phyloP scores from a whole-genome alignment of 2,888 invertebrate genomes.

The Formica aserva region DNA sequence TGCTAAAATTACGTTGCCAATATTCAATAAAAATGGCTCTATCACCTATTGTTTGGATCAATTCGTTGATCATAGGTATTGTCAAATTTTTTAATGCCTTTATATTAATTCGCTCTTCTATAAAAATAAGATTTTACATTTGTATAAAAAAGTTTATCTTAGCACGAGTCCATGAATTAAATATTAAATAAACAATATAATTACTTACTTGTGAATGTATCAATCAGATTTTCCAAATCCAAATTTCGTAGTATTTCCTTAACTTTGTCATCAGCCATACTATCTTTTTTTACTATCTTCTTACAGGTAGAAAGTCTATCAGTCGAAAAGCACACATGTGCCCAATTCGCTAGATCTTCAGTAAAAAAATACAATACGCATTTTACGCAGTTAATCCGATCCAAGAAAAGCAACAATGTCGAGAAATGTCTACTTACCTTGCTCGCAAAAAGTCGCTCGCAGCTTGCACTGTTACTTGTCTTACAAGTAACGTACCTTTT shows the following conservation, averaged over 20 bases:
- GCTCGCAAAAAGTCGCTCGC: too few relatives aligned
- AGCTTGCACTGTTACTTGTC: too few relatives aligned
- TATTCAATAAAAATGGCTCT: constrained; percentile 7
- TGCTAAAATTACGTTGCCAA: neutral
- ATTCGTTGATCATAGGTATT: neutral
- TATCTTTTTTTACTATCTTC: neutral
- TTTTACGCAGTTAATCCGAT: too few relatives aligned
- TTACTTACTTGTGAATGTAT: constrained; percentile 2
- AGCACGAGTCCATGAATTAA: neutral
- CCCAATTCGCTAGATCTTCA: too few relatives aligned
- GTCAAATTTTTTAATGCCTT: neutral
- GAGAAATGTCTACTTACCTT: too few relatives aligned
- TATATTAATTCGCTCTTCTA: constrained; percentile 1
- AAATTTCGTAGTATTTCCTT: neutral
- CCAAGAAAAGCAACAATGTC: too few relatives aligned
- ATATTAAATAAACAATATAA: neutral
- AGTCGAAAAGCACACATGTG: neutral
- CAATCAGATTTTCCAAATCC: neutral
- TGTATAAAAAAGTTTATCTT: neutral
- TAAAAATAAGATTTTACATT: constrained; percentile 2
- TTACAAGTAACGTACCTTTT: too few relatives aligned
- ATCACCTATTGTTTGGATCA: neutral
- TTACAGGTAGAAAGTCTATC: neutral
- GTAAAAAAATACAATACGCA: too few relatives aligned
- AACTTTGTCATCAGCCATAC: neutral